phyloP scores from a whole-genome alignment of 2,113 vertebrate species.

The Cottus gobio region DNA sequence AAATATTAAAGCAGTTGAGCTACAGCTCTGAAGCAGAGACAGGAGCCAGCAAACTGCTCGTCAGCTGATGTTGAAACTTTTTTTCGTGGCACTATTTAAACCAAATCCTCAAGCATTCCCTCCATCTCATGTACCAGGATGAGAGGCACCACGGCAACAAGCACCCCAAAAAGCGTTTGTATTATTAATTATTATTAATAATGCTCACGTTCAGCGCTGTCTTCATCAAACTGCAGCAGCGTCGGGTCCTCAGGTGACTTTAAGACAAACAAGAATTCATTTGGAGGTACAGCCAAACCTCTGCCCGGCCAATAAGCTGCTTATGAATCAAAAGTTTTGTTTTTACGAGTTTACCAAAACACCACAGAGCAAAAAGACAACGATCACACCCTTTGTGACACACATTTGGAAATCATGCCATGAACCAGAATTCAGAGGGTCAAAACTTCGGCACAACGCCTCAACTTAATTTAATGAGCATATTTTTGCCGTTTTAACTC shows the following conservation, averaged over 20 bases:
- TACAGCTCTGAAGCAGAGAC: background rate
- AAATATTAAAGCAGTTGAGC: conserved; percentile 10
- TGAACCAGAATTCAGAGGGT: no score
- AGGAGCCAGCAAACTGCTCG: background rate
- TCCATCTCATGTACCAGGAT: background rate
- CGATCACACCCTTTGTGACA: no score
- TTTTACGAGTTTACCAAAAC: accelerated
- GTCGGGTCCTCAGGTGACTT: background rate
- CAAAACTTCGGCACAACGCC: no score
- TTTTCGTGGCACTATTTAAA: background rate
- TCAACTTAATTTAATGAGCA: no score
- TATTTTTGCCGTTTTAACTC: no score
- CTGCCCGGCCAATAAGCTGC: background rate
- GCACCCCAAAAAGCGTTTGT: no score
- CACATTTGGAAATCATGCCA: no score
- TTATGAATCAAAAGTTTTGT: conserved; percentile 1
- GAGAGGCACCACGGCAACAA: background rate
- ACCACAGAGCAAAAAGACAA: background rate
- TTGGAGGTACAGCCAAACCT: background rate
- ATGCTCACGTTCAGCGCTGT: background rate
- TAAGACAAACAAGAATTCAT: background rate
- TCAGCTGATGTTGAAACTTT: background rate
- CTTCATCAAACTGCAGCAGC: background rate
- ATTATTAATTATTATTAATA: no score
- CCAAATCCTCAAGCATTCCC: no score